Evolutionary conservation across 2,797 vertebrate genomes (phyloP).

Genomic region (Glyptemys insculpta): DNA sequence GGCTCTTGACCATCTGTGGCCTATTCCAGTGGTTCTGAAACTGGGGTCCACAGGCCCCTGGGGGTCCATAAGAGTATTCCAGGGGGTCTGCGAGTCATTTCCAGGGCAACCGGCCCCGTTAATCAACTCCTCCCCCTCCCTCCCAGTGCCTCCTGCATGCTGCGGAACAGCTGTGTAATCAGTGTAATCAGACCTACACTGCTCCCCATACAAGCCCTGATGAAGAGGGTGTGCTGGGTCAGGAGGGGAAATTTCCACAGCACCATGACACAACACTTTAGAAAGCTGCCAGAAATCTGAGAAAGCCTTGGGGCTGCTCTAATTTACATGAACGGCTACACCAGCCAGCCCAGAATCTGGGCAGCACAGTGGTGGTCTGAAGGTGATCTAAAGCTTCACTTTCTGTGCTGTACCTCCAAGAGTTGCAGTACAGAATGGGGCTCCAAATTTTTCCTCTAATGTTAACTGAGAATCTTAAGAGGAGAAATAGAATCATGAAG

Average conservation of each 20-base stretch:
- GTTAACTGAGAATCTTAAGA: neutral
- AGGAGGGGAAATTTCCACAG: neutral
- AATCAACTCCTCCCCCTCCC: too few species aligned
- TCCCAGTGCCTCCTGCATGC: too few species aligned
- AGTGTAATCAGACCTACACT: too few species aligned
- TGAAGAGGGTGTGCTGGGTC: neutral
- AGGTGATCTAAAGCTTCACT: neutral
- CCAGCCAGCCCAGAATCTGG: neutral
- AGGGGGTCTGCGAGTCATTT: too few species aligned
- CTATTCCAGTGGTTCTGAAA: neutral
- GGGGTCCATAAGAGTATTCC: too few species aligned
- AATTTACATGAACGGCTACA: neutral
- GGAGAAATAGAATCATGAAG: neutral
- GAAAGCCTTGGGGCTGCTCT: neutral
- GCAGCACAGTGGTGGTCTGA: neutral
- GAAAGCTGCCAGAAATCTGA: neutral
- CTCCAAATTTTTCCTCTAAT: neutral
- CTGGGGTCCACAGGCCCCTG: too few species aligned
- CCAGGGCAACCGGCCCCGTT: too few species aligned
- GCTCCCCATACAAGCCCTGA: too few species aligned
- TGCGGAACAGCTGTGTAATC: too few species aligned
- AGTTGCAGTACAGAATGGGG: neutral
- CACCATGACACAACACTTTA: too few species aligned
- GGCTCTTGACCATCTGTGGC: too few species aligned
- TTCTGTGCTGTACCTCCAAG: neutral